These are phyloP conservation scores for Artemia sinica DNA, from an alignment of 2,888 invertebrate genomes.

Conservation along the genomic window DNA sequence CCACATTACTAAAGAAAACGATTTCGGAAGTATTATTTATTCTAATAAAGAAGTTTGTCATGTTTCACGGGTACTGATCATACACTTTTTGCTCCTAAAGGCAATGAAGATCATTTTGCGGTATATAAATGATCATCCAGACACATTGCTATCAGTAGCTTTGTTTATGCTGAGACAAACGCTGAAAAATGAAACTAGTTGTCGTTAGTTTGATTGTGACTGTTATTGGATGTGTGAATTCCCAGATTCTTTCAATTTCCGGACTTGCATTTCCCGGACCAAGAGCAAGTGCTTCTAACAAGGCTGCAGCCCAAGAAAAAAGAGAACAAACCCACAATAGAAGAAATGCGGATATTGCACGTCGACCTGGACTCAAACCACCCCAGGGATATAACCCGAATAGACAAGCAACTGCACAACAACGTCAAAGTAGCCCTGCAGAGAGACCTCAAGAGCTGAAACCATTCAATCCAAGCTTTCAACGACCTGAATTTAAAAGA, in stretches of 20 bases:
- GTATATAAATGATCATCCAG: no score
- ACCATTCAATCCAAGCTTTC: neutral
- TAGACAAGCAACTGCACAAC: neutral
- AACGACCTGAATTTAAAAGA: neutral
- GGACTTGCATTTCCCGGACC: conserved; percentile 13
- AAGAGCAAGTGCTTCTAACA: neutral
- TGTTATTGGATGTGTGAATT: neutral
- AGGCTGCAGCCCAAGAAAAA: neutral
- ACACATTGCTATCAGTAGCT: no score
- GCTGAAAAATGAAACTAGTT: neutral
- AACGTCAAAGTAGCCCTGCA: neutral
- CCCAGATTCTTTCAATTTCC: neutral
- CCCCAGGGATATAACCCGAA: neutral
- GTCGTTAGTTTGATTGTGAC: neutral
- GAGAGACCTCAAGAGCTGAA: neutral
- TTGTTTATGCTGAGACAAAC: no score
- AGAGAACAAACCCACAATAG: neutral
- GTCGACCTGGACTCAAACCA: neutral
- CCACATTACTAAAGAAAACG: no score
- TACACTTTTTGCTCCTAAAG: no score
- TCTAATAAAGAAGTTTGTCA: no score
- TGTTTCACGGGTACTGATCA: no score
- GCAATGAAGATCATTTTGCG: no score
- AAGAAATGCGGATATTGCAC: neutral
- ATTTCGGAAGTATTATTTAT: no score